Evolutionary conservation across 2,113 vertebrate genomes (phyloP).

Genomic region (Gasterosteus nipponicus): DNA sequence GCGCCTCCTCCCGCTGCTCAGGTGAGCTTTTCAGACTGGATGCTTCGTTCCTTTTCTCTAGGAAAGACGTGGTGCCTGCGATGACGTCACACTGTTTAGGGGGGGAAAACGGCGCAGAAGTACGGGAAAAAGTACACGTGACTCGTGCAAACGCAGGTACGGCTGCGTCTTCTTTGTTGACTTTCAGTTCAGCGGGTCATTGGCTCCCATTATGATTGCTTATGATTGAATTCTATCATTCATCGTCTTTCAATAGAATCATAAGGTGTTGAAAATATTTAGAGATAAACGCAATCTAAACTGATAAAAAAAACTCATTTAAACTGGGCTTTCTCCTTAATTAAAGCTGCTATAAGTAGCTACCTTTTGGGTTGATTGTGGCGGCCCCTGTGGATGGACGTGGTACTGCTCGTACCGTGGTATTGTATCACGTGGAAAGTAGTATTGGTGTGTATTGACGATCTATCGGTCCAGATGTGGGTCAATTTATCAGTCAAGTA

Average conservation of each 20-base stretch:
- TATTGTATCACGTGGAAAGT: no score
- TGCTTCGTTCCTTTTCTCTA: background rate
- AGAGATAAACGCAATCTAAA: background rate
- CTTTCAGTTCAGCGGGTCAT: background rate
- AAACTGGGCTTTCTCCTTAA: background rate
- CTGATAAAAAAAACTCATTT: background rate
- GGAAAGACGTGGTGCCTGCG: background rate
- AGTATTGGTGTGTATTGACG: no score
- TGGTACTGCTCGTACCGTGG: background rate
- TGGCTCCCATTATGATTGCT: no score
- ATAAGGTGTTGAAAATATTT: background rate
- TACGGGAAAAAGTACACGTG: background rate
- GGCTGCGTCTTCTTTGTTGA: background rate
- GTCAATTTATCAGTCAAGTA: background rate
- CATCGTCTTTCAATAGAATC: background rate
- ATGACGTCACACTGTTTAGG: background rate
- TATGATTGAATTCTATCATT: background rate
- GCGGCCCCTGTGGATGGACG: background rate
- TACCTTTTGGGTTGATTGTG: background rate
- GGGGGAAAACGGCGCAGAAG: background rate
- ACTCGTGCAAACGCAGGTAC: background rate
- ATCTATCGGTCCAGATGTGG: background rate
- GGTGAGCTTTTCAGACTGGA: conserved; percentile 28
- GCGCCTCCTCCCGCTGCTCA: conserved; percentile 37
- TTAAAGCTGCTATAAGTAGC: background rate